phyloP scores from a whole-genome alignment of 1,140 invertebrate species.

The Sitophilus oryzae region DNA sequence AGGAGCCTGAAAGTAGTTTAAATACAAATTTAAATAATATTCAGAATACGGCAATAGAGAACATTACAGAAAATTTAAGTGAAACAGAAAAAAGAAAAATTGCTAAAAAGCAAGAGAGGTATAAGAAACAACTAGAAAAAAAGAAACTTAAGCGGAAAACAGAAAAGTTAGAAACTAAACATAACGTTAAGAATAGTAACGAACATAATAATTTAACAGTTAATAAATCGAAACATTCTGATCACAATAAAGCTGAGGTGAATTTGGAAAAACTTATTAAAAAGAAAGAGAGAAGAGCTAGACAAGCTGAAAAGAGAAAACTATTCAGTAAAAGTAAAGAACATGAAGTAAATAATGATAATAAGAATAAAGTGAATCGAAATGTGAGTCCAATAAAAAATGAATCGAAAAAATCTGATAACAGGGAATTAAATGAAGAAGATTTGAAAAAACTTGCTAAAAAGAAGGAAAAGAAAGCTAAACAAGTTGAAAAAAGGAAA shows the following conservation, averaged over 20 bases:
- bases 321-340: slow-evolving; percentile 5
- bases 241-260: slow-evolving; percentile 12
- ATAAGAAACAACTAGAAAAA: slow-evolving; percentile 21
- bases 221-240: slow-evolving; percentile 5
- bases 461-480: slow-evolving; percentile 14
- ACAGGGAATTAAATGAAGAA: slow-evolving; percentile 20
- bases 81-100: slow-evolving; percentile 18
- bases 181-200: not conserved
- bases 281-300: slow-evolving; percentile 27
- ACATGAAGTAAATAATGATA: not conserved
- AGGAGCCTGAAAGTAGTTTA: not conserved
- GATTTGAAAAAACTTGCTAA: slow-evolving; percentile 22
- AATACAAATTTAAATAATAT: slow-evolving; percentile 2
- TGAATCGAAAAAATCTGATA: slow-evolving; percentile 11
- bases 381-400: too few relatives aligned
- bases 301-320: slow-evolving; percentile 23
- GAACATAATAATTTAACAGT: slow-evolving; percentile 11
- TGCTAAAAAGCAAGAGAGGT: slow-evolving; percentile 21
- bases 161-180: slow-evolving; percentile 9
- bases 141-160: slow-evolving; percentile 15
- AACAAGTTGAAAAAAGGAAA: slow-evolving; percentile 33
- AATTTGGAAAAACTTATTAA: slow-evolving; percentile 30
- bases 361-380: too few relatives aligned
- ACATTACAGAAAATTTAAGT: slow-evolving; percentile 20
- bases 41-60: slow-evolving; percentile 5